A percentile compares a stretch with the other conserved stretches of the same genome.
These are phyloP conservation scores for Burhinus oedicnemus DNA, from an alignment of 2,113 vertebrate genomes.

Conservation along the genomic window DNA sequence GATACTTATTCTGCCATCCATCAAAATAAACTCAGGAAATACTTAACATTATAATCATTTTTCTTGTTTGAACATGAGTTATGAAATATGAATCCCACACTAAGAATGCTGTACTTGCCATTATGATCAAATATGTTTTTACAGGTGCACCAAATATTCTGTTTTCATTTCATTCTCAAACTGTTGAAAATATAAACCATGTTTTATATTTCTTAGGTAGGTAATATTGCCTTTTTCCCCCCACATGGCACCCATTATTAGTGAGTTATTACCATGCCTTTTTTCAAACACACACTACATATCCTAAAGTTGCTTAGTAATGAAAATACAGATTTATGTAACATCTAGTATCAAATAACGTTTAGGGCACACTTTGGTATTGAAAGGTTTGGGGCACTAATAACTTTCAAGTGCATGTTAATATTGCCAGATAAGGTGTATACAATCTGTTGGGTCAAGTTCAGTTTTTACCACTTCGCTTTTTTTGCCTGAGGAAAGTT, in stretches of 20 bases:
- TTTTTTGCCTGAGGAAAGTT: not conserved
- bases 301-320: conserved; percentile 79
- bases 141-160: conserved; percentile 89
- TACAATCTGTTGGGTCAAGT: conserved; percentile 39
- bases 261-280: conserved; percentile 72
- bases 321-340: conserved; percentile 78
- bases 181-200: conserved; percentile 85
- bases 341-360: conserved; percentile 62
- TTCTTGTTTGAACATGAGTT: conserved; percentile 85
- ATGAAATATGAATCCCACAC: conserved; percentile 84
- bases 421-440: conserved; percentile 53
- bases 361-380: conserved; percentile 36
- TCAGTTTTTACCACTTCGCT: not conserved
- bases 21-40: conserved; percentile 92
- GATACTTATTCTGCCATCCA: conserved; percentile 88
- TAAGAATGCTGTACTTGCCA: conserved; percentile 83
- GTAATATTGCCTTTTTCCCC: conserved; percentile 71
- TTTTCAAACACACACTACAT: conserved; percentile 64
- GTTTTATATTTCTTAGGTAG: conserved; percentile 78
- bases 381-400: conserved; percentile 40
- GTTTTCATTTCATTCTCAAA: conserved; percentile 83
- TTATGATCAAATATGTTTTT: conserved; percentile 91
- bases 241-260: conserved; percentile 85
- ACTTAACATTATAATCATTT: conserved; percentile 89
- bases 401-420: conserved; percentile 44